Base-by-base conservation (phyloP, 2,113 vertebrate genomes). In the Rhegmatorhina hoffmannsi region DNA sequence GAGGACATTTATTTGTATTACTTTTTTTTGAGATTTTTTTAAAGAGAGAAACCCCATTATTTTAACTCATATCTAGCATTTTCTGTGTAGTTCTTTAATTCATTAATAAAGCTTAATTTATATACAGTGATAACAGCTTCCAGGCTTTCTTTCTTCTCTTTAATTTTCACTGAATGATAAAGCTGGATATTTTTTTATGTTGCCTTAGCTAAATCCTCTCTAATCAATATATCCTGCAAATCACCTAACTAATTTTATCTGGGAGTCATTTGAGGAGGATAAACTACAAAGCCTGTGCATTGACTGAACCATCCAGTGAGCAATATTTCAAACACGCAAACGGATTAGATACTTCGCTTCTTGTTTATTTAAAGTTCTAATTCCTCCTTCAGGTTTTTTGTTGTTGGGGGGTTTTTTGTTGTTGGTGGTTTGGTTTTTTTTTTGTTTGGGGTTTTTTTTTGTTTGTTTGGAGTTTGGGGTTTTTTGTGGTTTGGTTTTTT, bases 181-280 rank as follows among this genome's bases (percentile, higher is more conserved):
- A 96, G 60, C 64, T 55, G 83, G 31, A 26, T 96, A 56, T 20
- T 81, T 92, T 92, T 91, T 81, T 77, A 74, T 77, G 85, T 94
- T 87, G 90, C 72, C 84, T 73, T 31, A 87, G 74, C 84, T 87
- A 91, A 95, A 95, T 96, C 80, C 55, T 60, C 47, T 77, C 72
- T 89, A 92, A 92, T 96, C 94, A 95, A 95, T 97, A 89, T 21
- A 93, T 81, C 76, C 95, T 88, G 58, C 64, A 95, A 94, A 97
- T 87, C 95, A 93, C 86, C 92, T 76, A 80, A 75, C 72, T 90
- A 40, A 89, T 95, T 96, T 95, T 95, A 80, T 95, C 89, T 90
- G 36, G 17, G 47, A 76, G 62, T 85, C 70, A 25, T 80, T 94
- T 68, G 85, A 77, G 84, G 58, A 56, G 86, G 90, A 82, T 91